phyloP scores from a whole-genome alignment of 2,797 vertebrate genomes.

The Anabacerthia variegaticeps region DNA sequence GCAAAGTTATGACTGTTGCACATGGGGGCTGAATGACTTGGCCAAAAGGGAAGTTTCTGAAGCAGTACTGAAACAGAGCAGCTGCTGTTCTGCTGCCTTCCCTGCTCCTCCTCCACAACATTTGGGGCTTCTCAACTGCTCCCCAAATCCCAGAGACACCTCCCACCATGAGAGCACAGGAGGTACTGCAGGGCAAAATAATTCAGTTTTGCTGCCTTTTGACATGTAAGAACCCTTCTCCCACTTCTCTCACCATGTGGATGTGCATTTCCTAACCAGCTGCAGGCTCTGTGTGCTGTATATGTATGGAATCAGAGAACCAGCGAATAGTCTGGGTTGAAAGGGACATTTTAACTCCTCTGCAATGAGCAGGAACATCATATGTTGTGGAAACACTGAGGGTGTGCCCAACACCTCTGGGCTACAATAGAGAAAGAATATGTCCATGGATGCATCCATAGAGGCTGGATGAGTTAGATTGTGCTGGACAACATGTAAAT shows the following conservation, averaged over 20 bases:
- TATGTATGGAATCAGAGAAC: background rate
- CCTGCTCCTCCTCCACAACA: background rate
- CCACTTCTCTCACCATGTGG: background rate
- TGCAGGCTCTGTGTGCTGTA: background rate
- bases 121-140: background rate
- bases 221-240: background rate
- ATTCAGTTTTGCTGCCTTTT: background rate
- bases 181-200: background rate
- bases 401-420: background rate
- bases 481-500: background rate
- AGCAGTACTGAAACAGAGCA: background rate
- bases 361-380: background rate
- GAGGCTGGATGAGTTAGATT: background rate
- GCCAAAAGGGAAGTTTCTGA: background rate
- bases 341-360: background rate
- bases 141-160: background rate
- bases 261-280: background rate
- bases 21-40: background rate
- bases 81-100: background rate
- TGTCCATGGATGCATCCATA: background rate
- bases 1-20: constrained; percentile 2
- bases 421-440: background rate
- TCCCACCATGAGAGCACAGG: background rate
- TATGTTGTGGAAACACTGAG: background rate
- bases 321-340: background rate